Conservation (phyloP, 2,888 invertebrate genomes). For the Aspidiotus destructor region DNA sequence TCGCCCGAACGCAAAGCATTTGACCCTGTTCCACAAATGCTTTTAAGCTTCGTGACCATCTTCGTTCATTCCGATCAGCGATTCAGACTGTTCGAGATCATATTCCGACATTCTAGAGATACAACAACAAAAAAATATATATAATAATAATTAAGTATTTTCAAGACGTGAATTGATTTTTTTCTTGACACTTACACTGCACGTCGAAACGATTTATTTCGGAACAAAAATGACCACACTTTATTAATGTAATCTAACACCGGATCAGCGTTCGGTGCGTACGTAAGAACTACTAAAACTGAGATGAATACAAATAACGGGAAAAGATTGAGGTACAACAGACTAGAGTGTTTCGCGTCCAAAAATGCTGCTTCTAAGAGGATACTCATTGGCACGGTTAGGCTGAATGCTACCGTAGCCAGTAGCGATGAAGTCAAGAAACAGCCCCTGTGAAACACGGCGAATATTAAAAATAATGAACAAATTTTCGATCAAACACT, state of each 20-base stretch:
- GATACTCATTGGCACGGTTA: constrained; percentile 69
- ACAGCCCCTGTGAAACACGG: constrained; percentile 61
- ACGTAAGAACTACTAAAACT: constrained; percentile 24
- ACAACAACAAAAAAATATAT: background rate
- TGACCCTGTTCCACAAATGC: background rate
- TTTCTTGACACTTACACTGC: background rate
- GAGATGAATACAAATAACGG: constrained; percentile 24
- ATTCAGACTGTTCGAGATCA: constrained; percentile 32
- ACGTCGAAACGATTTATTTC: constrained; percentile 18
- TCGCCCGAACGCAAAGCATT: background rate
- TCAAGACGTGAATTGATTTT: background rate
- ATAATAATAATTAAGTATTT: background rate
- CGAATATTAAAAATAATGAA: background rate
- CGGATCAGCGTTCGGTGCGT: constrained; percentile 22
- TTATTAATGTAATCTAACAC: constrained; percentile 10
- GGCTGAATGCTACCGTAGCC: constrained; percentile 73
- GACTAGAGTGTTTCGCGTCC: constrained; percentile 27
- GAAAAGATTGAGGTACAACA: constrained; percentile 18
- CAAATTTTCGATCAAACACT: background rate
- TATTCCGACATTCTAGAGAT: constrained; percentile 27
- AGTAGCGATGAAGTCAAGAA: constrained; percentile 84
- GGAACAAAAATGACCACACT: constrained; percentile 16
- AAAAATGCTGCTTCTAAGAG: constrained; percentile 22
- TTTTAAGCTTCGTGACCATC: constrained; percentile 31
- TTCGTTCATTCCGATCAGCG: constrained; percentile 23